A percentile compares a stretch with the other conserved stretches of the same genome.
Conservation (phyloP, 2,113 vertebrate species). For the Ramphastos sulfuratus region DNA sequence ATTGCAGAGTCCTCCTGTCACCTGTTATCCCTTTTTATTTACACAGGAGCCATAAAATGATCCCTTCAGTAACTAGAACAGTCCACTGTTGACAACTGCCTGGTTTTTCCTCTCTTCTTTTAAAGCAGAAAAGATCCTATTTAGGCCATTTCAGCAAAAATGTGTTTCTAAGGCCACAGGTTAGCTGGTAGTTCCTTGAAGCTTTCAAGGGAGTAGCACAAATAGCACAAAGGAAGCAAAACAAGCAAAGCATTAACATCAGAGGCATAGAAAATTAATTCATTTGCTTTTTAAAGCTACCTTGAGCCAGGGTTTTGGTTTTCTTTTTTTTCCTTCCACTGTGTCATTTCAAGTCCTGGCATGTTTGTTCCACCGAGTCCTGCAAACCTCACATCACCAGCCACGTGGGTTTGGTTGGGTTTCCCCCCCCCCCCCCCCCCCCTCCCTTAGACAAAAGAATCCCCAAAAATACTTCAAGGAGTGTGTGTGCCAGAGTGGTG, state of each 20-base stretch:
- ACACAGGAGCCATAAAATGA: background rate
- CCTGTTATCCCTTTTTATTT: background rate
- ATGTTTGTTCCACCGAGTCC: background rate
- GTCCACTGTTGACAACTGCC: background rate
- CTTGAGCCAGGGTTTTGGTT: background rate
- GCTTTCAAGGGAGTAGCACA: background rate
- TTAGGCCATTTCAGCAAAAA: background rate
- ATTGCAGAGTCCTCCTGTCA: background rate
- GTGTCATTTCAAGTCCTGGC: background rate
- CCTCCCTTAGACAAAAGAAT: background rate
- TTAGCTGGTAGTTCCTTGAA: background rate
- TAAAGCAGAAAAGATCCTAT: background rate
- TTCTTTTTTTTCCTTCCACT: background rate
- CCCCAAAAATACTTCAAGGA: background rate
- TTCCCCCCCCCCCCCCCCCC: too few relatives aligned
- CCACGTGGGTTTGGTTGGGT: background rate
- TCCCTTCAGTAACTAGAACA: background rate
- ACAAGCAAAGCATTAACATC: background rate
- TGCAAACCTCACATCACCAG: background rate
- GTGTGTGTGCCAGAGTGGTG: background rate
- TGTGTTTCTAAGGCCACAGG: background rate
- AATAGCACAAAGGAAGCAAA: background rate
- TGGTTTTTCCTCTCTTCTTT: background rate
- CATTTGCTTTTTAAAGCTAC: background rate
- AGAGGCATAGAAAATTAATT: background rate